phyloP scores from a whole-genome alignment of 2,797 vertebrate species.

The Molossus molossus region DNA sequence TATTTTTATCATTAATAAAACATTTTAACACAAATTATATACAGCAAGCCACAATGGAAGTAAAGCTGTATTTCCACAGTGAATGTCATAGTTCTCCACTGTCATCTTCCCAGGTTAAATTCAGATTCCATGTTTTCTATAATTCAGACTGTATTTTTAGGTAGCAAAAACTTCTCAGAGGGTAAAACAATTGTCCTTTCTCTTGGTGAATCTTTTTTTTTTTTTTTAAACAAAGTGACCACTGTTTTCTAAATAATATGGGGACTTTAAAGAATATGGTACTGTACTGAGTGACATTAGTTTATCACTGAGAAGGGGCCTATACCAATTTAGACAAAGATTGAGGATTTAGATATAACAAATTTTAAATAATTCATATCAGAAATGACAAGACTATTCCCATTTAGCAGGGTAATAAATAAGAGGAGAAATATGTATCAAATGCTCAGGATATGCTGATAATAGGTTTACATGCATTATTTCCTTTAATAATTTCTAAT shows the following conservation, averaged over 20 bases:
- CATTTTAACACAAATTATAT: background rate
- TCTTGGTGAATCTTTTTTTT: background rate
- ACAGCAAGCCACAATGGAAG: background rate
- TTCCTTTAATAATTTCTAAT: background rate
- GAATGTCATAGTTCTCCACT: background rate
- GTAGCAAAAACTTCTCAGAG: background rate
- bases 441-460: background rate
- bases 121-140: background rate
- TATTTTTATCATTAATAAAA: constrained; percentile 2
- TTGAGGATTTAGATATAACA: background rate
- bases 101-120: background rate
- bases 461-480: background rate
- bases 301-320: background rate
- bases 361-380: background rate
- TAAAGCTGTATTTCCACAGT: background rate
- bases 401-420: background rate
- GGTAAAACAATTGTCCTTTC: background rate
- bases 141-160: constrained; percentile 20
- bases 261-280: background rate
- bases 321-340: background rate
- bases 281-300: background rate
- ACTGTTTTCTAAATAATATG: background rate
- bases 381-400: background rate
- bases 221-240: background rate
- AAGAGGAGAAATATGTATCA: background rate